Conservation (phyloP, 2,113 vertebrate species). For the Myotis davidii region DNA sequence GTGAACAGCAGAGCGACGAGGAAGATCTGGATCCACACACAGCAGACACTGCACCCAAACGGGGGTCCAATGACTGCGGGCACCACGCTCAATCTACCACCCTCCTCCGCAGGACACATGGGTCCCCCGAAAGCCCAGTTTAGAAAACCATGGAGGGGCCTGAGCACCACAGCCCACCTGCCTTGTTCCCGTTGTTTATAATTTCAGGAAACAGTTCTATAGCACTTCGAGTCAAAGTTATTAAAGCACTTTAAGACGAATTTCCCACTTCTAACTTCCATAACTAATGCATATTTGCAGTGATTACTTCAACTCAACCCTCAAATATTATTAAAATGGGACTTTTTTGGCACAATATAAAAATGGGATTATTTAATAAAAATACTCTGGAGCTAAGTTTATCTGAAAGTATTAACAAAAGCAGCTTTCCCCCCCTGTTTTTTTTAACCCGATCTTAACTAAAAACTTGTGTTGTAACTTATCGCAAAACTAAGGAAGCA, state of each 20-base stretch:
- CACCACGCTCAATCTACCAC: too few species aligned
- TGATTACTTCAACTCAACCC: constrained; percentile 53
- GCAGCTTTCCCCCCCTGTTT: background rate
- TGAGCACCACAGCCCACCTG: background rate
- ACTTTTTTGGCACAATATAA: background rate
- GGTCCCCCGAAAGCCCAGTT: background rate
- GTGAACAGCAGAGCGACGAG: background rate
- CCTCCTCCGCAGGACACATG: rapidly evolving
- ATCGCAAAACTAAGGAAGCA: background rate
- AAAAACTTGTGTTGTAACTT: constrained; percentile 27
- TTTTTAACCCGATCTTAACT: background rate
- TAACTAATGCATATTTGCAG: background rate
- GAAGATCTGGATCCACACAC: background rate
- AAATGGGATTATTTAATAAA: constrained; percentile 21
- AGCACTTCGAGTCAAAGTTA: background rate
- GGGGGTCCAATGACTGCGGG: background rate
- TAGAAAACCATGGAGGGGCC: background rate
- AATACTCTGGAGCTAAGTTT: background rate
- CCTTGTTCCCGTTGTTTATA: background rate
- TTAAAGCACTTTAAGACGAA: constrained; percentile 14
- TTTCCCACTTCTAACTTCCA: constrained; percentile 13
- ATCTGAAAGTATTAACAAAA: constrained; percentile 34
- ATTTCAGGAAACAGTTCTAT: background rate
- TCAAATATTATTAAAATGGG: constrained; percentile 28
- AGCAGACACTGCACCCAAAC: background rate